These are phyloP conservation scores for Thunnus thynnus DNA, from an alignment of 2,113 vertebrate genomes.

Conservation along the genomic window DNA sequence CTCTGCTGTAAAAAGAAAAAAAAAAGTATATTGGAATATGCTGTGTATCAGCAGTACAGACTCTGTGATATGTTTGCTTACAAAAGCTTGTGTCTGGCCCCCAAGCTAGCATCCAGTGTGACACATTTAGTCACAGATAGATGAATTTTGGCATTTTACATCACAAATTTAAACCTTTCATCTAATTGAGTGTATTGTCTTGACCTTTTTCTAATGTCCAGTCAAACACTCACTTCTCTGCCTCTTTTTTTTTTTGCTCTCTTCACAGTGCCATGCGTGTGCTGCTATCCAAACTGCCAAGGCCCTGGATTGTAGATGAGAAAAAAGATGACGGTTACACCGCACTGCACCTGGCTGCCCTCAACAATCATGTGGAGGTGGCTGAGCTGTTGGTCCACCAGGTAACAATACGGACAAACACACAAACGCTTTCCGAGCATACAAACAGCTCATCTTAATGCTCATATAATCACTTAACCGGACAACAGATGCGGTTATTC, in stretches of 20 bases:
- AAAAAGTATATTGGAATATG: conserved; percentile 36
- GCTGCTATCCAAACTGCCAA: conserved; percentile 95
- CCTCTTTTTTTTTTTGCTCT: conserved; percentile 5
- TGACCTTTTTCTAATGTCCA: conserved; percentile 19
- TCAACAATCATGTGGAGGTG: conserved; percentile 99
- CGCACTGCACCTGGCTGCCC: conserved; percentile 96
- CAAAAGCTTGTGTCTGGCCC: conserved; percentile 36
- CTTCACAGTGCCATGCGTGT: conserved; percentile 95
- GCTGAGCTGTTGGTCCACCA: conserved; percentile 98
- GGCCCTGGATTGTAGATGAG: conserved; percentile 99
- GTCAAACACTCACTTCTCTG: conserved; percentile 1
- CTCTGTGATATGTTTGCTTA: conserved; percentile 48
- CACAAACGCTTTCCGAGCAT: neutral
- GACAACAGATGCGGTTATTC: conserved; percentile 34
- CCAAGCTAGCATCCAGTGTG: conserved; percentile 11
- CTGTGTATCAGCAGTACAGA: conserved; percentile 52
- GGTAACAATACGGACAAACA: conserved; percentile 81
- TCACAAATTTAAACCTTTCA: conserved; percentile 13
- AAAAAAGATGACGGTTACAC: conserved; percentile 99
- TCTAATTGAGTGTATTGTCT: conserved; percentile 27
- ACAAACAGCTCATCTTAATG: conserved; percentile 17
- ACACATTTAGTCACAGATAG: conserved; percentile 35
- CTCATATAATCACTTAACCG: conserved; percentile 24
- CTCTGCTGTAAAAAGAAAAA: conserved; percentile 49
- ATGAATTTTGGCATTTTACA: conserved; percentile 45